phyloP scores from a whole-genome alignment of 2,888 invertebrate species.

The Caenorhabditis virilis region DNA sequence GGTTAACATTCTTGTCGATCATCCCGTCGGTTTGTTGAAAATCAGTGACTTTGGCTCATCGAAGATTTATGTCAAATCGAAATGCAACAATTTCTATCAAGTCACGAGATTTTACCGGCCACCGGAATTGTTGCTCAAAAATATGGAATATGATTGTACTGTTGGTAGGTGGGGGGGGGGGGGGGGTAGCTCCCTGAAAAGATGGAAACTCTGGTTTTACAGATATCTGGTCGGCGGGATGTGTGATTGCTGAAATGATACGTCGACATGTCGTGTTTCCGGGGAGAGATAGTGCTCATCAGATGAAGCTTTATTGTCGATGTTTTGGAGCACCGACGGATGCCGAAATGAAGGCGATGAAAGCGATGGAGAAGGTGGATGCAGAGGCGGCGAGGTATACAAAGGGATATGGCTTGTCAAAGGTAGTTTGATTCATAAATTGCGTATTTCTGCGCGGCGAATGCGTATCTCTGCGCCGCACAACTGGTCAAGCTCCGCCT shows the following conservation, averaged over 20 bases:
- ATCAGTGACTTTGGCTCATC: constrained; percentile 61
- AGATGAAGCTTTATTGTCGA: constrained; percentile 30
- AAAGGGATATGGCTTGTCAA: constrained; percentile 22
- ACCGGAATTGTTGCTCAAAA: constrained; percentile 53
- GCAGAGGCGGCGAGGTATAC: constrained; percentile 14
- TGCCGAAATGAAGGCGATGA: constrained; percentile 25
- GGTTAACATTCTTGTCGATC: constrained; percentile 55
- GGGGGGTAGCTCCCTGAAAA: neutral
- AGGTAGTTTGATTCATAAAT: no score
- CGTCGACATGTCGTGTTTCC: constrained; percentile 45
- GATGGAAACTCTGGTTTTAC: neutral
- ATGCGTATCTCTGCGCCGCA: no score
- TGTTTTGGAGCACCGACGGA: constrained; percentile 31
- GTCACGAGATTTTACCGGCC: constrained; percentile 62
- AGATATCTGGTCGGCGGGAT: constrained; percentile 57
- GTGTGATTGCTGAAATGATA: constrained; percentile 56
- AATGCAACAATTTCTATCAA: constrained; percentile 45
- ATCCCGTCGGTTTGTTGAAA: constrained; percentile 39
- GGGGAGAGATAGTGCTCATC: constrained; percentile 43
- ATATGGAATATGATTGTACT: constrained; percentile 35
- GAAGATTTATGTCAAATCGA: constrained; percentile 38
- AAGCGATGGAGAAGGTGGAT: constrained; percentile 13
- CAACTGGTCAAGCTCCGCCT: no score
- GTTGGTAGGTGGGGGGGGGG: constrained; percentile 22
- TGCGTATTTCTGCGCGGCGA: no score